These are phyloP conservation scores for Fulmarus glacialis DNA, from an alignment of 2,113 vertebrate genomes.

Conservation along the genomic window DNA sequence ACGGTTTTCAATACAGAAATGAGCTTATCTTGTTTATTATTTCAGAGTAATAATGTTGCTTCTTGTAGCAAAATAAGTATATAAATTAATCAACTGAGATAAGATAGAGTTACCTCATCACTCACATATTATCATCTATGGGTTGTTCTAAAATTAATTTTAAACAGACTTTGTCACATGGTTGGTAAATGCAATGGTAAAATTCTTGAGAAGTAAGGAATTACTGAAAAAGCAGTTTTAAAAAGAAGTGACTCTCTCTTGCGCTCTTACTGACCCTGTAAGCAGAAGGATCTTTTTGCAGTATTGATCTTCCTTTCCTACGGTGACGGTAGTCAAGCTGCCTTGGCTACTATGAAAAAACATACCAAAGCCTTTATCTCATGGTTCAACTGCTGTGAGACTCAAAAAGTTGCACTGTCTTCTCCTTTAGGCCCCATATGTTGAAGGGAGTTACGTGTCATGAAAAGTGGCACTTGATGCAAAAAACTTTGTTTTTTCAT, in stretches of 20 bases:
- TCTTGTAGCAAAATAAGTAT: background rate
- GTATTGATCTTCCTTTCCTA: background rate
- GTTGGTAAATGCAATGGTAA: background rate
- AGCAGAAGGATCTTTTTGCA: background rate
- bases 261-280: background rate
- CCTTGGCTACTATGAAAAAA: background rate
- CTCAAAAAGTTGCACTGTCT: background rate
- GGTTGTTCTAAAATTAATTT: background rate
- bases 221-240: background rate
- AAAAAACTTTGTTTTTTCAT: background rate
- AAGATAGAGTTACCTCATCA: background rate
- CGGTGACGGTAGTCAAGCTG: background rate
- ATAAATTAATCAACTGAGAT: background rate
- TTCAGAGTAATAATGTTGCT: background rate
- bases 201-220: background rate
- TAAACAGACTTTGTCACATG: background rate
- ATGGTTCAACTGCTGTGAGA: background rate
- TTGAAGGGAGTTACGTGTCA: background rate
- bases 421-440: background rate
- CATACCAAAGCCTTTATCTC: background rate
- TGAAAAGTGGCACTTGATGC: background rate
- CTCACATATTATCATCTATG: background rate
- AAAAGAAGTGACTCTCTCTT: background rate
- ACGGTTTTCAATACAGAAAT: background rate
- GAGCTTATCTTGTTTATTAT: background rate